A percentile compares a stretch with the other conserved stretches of the same genome.
phyloP scores from a whole-genome alignment of 2,797 vertebrate species.

The Eulemur rubriventer region DNA sequence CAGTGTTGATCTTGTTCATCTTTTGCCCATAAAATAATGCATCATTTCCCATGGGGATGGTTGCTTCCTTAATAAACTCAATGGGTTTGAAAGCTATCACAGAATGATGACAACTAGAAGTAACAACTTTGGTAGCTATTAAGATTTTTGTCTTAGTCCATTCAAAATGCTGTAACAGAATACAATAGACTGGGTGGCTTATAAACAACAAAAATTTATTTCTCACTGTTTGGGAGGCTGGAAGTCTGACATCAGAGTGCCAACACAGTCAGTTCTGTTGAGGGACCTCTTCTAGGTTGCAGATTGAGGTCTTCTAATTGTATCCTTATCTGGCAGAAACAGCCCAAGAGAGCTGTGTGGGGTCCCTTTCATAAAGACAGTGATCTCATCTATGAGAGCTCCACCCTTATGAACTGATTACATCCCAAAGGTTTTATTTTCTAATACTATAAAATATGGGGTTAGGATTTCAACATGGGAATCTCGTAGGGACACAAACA shows the following conservation, averaged over 20 bases:
- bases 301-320: not conserved
- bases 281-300: not conserved
- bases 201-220: not conserved
- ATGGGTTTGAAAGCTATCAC: not conserved
- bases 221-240: not conserved
- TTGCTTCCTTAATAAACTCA: conserved; percentile 5
- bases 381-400: not conserved
- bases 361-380: not conserved
- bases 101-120: not conserved
- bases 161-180: not conserved
- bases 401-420: not conserved
- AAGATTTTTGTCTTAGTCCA: not conserved
- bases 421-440: not conserved
- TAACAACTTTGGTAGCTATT: not conserved
- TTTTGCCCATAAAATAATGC: conserved; percentile 20
- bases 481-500: not conserved
- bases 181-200: not conserved
- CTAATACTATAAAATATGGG: not conserved
- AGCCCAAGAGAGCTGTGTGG: not conserved
- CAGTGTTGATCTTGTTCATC: not conserved
- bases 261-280: not conserved
- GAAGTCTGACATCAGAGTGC: not conserved
- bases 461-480: not conserved
- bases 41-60: not conserved
- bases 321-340: not conserved